A percentile compares a stretch with the other conserved stretches of the same genome.
phyloP scores from a whole-genome alignment of 2,113 vertebrate species.

The Corvus moneduloides region DNA sequence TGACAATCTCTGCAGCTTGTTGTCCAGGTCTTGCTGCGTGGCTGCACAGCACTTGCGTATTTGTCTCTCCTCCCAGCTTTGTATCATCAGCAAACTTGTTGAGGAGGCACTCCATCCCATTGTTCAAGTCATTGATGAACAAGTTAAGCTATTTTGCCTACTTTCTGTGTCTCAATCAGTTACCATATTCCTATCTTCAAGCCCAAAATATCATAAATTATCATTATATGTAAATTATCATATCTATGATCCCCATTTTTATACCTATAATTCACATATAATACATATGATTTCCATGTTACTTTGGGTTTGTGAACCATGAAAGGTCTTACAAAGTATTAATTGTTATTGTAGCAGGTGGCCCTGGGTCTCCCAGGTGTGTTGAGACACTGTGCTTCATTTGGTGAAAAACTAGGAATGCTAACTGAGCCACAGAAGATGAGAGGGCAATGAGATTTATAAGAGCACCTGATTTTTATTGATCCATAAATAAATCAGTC shows the following conservation, averaged over 20 bases:
- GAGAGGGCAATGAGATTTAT: not conserved
- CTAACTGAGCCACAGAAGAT: not conserved
- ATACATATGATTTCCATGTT: not conserved
- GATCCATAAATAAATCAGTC: not conserved
- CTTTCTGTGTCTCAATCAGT: not conserved
- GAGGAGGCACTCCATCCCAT: not conserved
- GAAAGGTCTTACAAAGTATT: not conserved
- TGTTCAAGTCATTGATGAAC: not conserved
- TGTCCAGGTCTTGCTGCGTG: not conserved
- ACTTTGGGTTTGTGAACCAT: not conserved
- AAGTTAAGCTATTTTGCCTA: not conserved
- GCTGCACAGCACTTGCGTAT: not conserved
- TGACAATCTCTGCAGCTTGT: not conserved
- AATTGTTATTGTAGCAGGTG: not conserved
- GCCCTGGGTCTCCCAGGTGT: not conserved
- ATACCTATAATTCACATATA: not conserved
- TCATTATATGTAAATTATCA: not conserved
- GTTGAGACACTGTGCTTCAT: not conserved
- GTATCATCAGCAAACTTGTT: not conserved
- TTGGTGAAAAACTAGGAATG: not conserved
- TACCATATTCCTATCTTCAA: not conserved
- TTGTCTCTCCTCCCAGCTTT: not conserved
- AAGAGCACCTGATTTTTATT: not conserved
- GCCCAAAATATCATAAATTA: not conserved
- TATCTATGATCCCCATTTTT: not conserved